Evolutionary conservation across 2,797 vertebrate species (phyloP).

Genomic region (Chiropotes sagulatus): DNA sequence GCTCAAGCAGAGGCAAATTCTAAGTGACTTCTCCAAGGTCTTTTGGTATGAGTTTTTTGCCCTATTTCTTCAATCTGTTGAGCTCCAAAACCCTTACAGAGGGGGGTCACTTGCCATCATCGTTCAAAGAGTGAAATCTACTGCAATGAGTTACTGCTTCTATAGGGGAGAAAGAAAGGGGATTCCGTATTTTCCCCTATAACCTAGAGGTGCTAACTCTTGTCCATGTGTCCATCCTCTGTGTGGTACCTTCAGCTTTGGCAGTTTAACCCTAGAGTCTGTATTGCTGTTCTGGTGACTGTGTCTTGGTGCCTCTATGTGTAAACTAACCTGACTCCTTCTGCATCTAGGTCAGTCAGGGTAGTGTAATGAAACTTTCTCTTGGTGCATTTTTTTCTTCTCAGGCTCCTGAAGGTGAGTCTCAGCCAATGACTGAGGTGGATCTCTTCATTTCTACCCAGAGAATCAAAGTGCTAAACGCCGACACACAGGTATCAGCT

Average conservation of each 20-base stretch:
- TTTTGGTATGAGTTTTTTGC: not conserved
- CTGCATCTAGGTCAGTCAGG: not conserved
- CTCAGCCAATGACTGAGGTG: constrained; percentile 92
- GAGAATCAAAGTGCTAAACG: constrained; percentile 98
- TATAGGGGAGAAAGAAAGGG: not conserved
- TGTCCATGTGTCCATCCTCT: constrained; percentile 40
- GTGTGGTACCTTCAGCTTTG: constrained; percentile 76
- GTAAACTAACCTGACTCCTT: constrained; percentile 62
- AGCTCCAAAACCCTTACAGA: constrained; percentile 15
- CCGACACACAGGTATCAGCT: constrained; percentile 94
- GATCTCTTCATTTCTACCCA: constrained; percentile 99
- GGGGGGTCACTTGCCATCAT: not conserved
- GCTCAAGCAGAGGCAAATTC: constrained; percentile 30
- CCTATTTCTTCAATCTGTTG: constrained; percentile 22
- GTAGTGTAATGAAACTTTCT: not conserved
- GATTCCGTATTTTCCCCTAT: not conserved
- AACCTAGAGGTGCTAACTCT: constrained; percentile 25
- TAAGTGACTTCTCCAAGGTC: not conserved
- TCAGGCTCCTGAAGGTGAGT: constrained; percentile 92
- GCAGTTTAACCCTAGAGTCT: constrained; percentile 75
- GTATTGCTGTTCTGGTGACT: constrained; percentile 82
- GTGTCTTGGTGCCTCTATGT: constrained; percentile 78
- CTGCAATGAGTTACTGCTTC: constrained; percentile 37
- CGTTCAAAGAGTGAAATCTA: not conserved
- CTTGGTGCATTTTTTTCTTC: constrained; percentile 57